A percentile compares a stretch with the other conserved stretches of the same genome.
phyloP scores from a whole-genome alignment of 2,888 invertebrate genomes.

The Altica lythri region DNA sequence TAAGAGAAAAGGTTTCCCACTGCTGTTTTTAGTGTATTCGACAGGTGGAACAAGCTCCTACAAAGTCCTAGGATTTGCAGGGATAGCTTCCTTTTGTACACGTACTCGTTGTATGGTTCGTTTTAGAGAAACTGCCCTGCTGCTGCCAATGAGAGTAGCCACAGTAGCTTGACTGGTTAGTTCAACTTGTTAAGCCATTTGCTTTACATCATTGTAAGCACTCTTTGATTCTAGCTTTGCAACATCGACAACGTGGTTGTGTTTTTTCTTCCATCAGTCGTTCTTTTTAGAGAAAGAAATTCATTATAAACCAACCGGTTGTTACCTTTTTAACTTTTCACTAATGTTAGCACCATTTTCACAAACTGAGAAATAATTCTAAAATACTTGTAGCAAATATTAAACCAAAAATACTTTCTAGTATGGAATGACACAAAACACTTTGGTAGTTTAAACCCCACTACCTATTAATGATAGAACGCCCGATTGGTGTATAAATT shows the following conservation, averaged over 20 bases:
- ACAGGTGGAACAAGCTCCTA: not conserved
- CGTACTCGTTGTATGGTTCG: constrained; percentile 1
- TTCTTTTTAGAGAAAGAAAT: not conserved
- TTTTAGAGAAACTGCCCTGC: not conserved
- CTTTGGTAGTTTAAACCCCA: no score
- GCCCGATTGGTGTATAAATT: no score
- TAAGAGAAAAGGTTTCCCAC: not conserved
- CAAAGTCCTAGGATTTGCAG: not conserved
- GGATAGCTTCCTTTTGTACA: not conserved
- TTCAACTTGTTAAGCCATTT: not conserved
- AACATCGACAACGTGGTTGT: not conserved
- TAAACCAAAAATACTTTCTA: no score
- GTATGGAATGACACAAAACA: no score
- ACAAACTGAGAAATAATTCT: not conserved
- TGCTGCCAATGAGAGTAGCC: not conserved
- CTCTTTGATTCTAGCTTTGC: not conserved
- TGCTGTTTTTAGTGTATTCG: not conserved
- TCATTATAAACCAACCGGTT: not conserved
- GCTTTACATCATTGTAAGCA: not conserved
- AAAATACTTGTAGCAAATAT: no score
- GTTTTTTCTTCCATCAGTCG: not conserved
- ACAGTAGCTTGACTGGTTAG: not conserved
- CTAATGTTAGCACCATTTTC: not conserved
- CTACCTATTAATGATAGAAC: no score
- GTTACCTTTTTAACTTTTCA: not conserved